Evolutionary conservation across 2,888 invertebrate genomes (phyloP).

Genomic region (Acanthosoma haemorrhoidale): DNA sequence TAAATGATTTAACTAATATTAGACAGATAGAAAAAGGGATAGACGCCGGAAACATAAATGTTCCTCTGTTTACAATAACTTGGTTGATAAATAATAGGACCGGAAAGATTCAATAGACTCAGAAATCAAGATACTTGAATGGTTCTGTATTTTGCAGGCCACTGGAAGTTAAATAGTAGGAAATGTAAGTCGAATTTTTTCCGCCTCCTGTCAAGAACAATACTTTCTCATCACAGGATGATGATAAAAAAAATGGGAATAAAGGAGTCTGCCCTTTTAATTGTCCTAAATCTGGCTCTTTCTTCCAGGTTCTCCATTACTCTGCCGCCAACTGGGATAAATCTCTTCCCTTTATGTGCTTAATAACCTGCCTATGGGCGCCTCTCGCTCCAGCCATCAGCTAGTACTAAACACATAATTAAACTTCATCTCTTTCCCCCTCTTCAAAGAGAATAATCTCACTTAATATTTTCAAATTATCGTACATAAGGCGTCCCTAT

Average conservation of each 20-base stretch:
- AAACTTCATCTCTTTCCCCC: neutral
- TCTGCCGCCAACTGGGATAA: neutral
- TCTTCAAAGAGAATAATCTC: no score
- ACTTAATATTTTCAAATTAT: no score
- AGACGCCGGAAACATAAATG: no score
- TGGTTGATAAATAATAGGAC: no score
- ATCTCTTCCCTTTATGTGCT: neutral
- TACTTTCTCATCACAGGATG: neutral
- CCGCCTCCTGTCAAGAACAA: neutral
- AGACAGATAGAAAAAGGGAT: no score
- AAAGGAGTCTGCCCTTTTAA: neutral
- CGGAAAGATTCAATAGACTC: no score
- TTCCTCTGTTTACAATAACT: no score
- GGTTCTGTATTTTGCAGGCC: neutral
- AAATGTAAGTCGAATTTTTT: neutral
- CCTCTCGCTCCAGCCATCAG: neutral
- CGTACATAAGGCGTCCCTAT: no score
- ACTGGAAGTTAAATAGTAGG: neutral
- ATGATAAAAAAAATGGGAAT: neutral
- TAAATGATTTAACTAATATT: no score
- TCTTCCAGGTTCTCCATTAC: no score
- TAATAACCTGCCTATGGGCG: neutral
- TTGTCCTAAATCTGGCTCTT: neutral
- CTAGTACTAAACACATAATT: neutral
- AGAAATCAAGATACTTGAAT: no score